Base-by-base conservation (phyloP, 2,113 vertebrate genomes). In the Ceuthmochares aereus region DNA sequence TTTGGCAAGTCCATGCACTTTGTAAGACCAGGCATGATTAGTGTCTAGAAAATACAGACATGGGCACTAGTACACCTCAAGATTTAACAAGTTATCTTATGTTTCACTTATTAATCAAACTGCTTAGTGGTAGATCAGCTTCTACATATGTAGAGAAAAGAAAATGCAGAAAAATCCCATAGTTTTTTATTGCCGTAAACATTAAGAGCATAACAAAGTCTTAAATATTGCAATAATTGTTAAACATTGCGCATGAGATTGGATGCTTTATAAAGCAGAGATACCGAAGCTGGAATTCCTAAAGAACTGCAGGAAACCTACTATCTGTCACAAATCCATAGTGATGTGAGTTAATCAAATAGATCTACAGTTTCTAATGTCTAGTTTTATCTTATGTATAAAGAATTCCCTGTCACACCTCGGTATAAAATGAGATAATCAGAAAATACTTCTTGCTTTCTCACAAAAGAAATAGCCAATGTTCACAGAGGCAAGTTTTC, bases 21-120 rank as follows among this genome's bases (percentile, higher is more conserved):
- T 36, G 25, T 55, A 68, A 43, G 40, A 59, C 1, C 0, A 0
- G 83, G 14, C 15, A 20, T 15, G 18, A 42, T 1, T n/a, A 5
- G 4, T 49, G 10, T 43, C 72, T 27, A 86, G 49, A 56, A 56
- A 49, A 89, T 7, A 14, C 5, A 73, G 25, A 12, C 5, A 32
- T 2, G 10, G 20, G 10, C 0, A 1, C 32, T 20, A 6, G 20
- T 47, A 54, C 7, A 89, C 7, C 12, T 64, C n/a, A 72, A 64
- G 68, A 52, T 59, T 70, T 81, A 84, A 40, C 14, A 13, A 26
- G 8, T 62, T 74, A 29, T 55, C 19, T 69, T 42, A 10, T 10
- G 27, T 79, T 49, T 92, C 20, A 86, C 12, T 26, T 26, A 4
- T 32, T 7, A 82, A 9, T 55, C 37, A 51, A 47, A 52, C 21